Conservation (phyloP, 2,888 invertebrate species). For the Agrotis clavis region DNA sequence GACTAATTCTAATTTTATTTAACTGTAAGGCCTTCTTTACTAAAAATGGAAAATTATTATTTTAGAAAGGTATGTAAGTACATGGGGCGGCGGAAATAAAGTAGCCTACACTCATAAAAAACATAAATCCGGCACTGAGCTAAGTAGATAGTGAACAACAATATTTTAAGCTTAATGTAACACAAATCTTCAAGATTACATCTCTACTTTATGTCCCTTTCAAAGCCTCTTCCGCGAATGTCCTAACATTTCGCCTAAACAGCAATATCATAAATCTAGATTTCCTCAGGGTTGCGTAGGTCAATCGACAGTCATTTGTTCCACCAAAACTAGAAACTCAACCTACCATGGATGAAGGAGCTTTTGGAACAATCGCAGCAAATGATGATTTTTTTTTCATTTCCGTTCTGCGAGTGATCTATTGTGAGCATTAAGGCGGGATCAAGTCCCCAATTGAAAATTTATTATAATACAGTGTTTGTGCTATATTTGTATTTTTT, state of each 20-base stretch:
- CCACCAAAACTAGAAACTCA: constrained; percentile 29
- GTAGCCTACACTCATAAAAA: too few species aligned
- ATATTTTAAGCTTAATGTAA: constrained; percentile 10
- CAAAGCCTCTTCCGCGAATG: constrained; percentile 5
- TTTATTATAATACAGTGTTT: too few species aligned
- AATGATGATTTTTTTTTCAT: constrained; percentile 4
- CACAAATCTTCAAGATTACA: constrained; percentile 18
- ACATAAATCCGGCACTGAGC: too few species aligned
- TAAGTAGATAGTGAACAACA: background rate
- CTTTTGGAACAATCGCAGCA: constrained; percentile 23
- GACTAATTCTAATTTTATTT: too few species aligned
- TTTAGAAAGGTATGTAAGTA: too few species aligned
- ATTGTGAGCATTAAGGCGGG: too few species aligned
- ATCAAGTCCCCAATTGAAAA: too few species aligned
- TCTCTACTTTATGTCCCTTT: constrained; percentile 15
- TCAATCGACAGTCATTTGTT: constrained; percentile 32
- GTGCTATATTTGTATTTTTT: too few species aligned
- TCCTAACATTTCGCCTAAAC: constrained; percentile 11
- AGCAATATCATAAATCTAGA: constrained; percentile 31
- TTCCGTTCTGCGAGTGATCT: background rate
- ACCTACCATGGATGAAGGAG: constrained; percentile 32
- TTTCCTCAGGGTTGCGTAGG: constrained; percentile 25
- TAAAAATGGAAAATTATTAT: too few species aligned
- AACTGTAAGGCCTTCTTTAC: too few species aligned
- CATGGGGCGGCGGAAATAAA: too few species aligned